A percentile compares a stretch with the other conserved stretches of the same genome.
These are phyloP conservation scores for Suillia variegata DNA, from an alignment of 2,888 invertebrate species.

Conservation along the genomic window DNA sequence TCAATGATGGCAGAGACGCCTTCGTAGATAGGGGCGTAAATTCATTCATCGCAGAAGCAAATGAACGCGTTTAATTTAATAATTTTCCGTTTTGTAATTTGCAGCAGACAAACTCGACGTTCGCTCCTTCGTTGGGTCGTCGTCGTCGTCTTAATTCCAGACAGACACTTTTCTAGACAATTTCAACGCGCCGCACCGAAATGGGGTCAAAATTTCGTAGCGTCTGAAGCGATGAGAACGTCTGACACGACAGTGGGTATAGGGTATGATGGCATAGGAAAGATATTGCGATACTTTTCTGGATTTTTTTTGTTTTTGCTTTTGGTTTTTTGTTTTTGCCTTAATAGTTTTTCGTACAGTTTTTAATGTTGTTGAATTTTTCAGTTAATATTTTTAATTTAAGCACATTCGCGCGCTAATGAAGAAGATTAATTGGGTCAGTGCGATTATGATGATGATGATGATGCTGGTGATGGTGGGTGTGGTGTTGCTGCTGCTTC, in stretches of 20 bases:
- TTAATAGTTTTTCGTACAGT: background rate
- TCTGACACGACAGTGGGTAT: too few relatives aligned
- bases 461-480: conserved; percentile 25
- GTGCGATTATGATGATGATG: conserved; percentile 29
- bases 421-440: conserved; percentile 54
- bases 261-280: too few relatives aligned
- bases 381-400: background rate
- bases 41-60: conserved; percentile 22
- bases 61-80: conserved; percentile 18
- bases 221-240: background rate
- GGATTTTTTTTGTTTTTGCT: background rate
- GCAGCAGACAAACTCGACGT: background rate
- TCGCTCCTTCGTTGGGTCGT: background rate
- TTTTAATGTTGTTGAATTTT: background rate
- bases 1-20: background rate
- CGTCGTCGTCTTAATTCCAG: background rate
- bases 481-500: background rate
- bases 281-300: background rate
- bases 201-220: background rate
- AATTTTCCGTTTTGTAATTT: conserved; percentile 11
- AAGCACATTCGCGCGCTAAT: conserved; percentile 33
- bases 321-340: background rate
- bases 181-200: background rate
- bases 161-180: background rate
- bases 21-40: conserved; percentile 6